These are phyloP conservation scores for Botia almorhae DNA, from an alignment of 2,797 vertebrate species.

Conservation along the genomic window DNA sequence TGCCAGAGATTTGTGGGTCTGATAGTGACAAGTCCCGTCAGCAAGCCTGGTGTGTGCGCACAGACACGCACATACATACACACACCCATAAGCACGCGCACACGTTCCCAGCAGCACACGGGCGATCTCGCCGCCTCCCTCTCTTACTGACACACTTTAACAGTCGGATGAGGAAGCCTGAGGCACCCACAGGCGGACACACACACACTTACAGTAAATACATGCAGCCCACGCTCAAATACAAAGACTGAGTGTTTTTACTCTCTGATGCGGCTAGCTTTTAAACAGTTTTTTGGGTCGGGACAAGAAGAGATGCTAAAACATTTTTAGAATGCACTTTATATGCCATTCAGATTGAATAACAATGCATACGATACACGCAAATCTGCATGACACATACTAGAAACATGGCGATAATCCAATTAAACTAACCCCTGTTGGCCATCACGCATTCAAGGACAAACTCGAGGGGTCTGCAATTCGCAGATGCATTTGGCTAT, in stretches of 20 bases:
- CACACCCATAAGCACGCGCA: conserved; percentile 47
- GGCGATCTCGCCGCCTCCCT: conserved; percentile 74
- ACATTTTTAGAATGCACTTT: conserved; percentile 16
- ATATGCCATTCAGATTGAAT: background rate
- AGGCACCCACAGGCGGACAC: conserved; percentile 57
- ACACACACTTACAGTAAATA: conserved; percentile 40
- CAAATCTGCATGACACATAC: conserved; percentile 4
- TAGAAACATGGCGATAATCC: conserved; percentile 19
- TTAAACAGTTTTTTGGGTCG: background rate
- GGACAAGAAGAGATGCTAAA: background rate
- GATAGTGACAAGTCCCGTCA: conserved; percentile 92
- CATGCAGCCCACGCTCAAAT: conserved; percentile 16
- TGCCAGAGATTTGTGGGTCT: conserved; percentile 91
- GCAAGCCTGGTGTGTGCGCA: conserved; percentile 64
- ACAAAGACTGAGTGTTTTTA: conserved; percentile 29
- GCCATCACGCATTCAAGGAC: conserved; percentile 37
- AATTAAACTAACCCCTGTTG: conserved; percentile 28
- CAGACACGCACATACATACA: conserved; percentile 23
- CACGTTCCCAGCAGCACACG: conserved; percentile 71
- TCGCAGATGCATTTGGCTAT: conserved; percentile 41
- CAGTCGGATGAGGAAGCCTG: conserved; percentile 74
- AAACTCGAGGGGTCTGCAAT: conserved; percentile 45
- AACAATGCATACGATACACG: conserved; percentile 2
- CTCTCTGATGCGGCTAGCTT: background rate
- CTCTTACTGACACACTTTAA: conserved; percentile 77